phyloP scores from a whole-genome alignment of 1,140 invertebrate genomes.

The Fragariocoptes setiger region DNA sequence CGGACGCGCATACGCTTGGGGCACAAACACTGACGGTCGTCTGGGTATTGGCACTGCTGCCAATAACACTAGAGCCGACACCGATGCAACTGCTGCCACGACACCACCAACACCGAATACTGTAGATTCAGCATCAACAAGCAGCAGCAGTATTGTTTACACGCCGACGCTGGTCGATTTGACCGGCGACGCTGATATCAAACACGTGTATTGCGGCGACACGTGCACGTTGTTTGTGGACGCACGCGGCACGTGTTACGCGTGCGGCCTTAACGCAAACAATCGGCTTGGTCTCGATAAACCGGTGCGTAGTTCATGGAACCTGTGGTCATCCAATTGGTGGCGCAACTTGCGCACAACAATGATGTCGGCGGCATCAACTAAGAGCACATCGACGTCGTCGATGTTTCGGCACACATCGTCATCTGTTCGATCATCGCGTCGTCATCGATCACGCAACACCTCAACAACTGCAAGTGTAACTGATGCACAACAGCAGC shows the following conservation, averaged over 20 bases:
- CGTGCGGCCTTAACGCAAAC: constrained; percentile 30
- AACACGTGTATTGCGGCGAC: constrained; percentile 25
- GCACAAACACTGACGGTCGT: constrained; percentile 26
- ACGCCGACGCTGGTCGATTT: constrained; percentile 20
- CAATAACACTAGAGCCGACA: constrained; percentile 13
- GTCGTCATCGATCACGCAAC: too few species aligned
- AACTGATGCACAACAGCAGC: too few species aligned
- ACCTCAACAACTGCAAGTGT: too few species aligned
- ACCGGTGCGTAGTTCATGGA: too few species aligned
- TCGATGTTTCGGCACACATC: too few species aligned
- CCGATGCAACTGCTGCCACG: neutral
- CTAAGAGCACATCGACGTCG: too few species aligned
- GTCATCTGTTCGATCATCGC: too few species aligned
- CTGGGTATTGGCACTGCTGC: constrained; percentile 29
- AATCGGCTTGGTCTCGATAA: constrained; percentile 33
- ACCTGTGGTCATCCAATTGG: too few species aligned
- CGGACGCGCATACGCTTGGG: constrained; percentile 33
- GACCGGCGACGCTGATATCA: constrained; percentile 20
- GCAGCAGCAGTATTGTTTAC: constrained; percentile 2
- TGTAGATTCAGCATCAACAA: constrained; percentile 11
- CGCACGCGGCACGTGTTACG: constrained; percentile 26
- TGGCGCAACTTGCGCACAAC: too few species aligned
- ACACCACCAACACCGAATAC: neutral
- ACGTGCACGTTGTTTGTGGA: constrained; percentile 32
- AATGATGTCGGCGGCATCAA: too few species aligned